These are phyloP conservation scores for Watsonalla cultraria DNA, from an alignment of 2,888 invertebrate genomes.

Conservation along the genomic window DNA sequence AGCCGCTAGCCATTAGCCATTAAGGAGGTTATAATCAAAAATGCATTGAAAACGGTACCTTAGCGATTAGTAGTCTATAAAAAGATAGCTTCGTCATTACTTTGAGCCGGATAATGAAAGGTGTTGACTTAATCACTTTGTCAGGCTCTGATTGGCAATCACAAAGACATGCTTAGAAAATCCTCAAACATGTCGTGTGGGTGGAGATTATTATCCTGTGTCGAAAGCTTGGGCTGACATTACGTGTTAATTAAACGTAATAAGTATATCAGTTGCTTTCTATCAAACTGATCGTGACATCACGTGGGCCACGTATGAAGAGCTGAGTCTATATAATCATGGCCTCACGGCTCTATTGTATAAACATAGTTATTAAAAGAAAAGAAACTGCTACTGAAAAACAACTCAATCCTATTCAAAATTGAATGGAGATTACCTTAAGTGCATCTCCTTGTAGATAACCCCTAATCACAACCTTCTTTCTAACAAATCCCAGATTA, in stretches of 20 bases:
- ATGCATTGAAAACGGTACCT: too few relatives aligned
- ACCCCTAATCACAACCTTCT: background rate
- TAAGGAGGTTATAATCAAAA: too few relatives aligned
- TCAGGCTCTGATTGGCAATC: background rate
- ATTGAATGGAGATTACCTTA: background rate
- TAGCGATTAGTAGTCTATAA: background rate
- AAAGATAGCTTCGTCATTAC: background rate
- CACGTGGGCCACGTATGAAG: background rate
- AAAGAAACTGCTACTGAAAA: too few relatives aligned
- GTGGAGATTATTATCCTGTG: background rate
- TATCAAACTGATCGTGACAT: background rate
- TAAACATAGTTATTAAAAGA: too few relatives aligned
- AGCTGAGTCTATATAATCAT: too few relatives aligned
- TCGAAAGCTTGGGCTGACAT: background rate
- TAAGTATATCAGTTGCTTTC: background rate
- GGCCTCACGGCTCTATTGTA: too few relatives aligned
- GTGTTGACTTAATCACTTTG: background rate
- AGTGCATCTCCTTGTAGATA: background rate
- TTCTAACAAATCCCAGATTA: background rate
- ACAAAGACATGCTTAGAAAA: background rate
- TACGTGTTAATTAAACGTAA: background rate
- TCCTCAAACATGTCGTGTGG: background rate
- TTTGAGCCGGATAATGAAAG: background rate
- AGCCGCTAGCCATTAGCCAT: too few relatives aligned
- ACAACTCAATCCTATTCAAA: too few relatives aligned